Evolutionary conservation across 2,888 invertebrate genomes (phyloP).

Genomic region (Erebia aethiops): DNA sequence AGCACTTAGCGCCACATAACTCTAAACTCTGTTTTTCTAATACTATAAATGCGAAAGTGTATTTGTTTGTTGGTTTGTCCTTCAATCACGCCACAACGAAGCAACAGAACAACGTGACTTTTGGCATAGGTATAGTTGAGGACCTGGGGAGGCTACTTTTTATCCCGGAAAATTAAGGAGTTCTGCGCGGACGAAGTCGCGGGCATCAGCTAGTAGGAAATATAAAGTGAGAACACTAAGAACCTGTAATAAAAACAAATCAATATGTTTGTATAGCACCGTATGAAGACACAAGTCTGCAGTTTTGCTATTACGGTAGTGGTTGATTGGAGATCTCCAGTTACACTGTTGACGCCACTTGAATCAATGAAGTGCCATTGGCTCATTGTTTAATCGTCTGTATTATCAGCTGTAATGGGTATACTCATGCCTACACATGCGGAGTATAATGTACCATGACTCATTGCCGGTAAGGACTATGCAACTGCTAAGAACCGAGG

Average conservation of each 20-base stretch:
- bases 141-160: too few relatives aligned
- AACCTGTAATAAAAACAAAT: background rate
- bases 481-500: background rate
- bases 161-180: too few relatives aligned
- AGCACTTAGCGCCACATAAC: too few relatives aligned
- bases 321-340: slow-evolving; percentile 65
- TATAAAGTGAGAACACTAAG: too few relatives aligned
- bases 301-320: slow-evolving; percentile 19
- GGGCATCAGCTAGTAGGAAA: too few relatives aligned
- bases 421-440: slow-evolving; percentile 40
- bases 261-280: background rate
- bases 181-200: too few relatives aligned
- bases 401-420: slow-evolving; percentile 76
- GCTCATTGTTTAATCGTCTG: slow-evolving; percentile 77
- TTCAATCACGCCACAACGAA: too few relatives aligned
- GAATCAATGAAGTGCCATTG: slow-evolving; percentile 77
- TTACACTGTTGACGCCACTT: slow-evolving; percentile 72
- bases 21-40: too few relatives aligned
- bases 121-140: too few relatives aligned
- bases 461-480: slow-evolving; percentile 1
- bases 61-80: too few relatives aligned
- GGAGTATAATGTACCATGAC: slow-evolving; percentile 13
- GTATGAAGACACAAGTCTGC: slow-evolving; percentile 8
- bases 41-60: too few relatives aligned
- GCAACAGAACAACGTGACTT: too few relatives aligned